Percentiles rank a stretch among this genome's conserved stretches.
phyloP scores from a whole-genome alignment of 2,888 invertebrate genomes.

The Rhimphoctona megacephalus region DNA sequence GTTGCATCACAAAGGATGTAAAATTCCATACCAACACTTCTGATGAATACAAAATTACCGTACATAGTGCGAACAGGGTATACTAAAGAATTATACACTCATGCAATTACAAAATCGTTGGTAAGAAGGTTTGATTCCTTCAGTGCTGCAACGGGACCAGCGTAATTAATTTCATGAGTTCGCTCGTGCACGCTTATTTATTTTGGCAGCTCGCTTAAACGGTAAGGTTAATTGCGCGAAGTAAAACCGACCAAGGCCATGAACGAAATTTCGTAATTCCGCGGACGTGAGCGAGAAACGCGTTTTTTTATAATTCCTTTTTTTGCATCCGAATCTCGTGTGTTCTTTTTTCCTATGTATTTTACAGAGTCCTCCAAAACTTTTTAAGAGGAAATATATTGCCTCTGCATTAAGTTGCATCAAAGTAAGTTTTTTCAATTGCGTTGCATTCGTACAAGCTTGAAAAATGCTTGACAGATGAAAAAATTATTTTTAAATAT shows the following conservation, averaged over 20 bases:
- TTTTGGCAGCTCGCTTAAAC: conserved; percentile 64
- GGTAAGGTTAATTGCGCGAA: conserved; percentile 60
- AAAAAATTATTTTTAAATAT: background rate
- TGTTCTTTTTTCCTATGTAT: background rate
- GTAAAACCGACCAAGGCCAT: conserved; percentile 34
- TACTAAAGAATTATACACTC: background rate
- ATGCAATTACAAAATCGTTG: background rate
- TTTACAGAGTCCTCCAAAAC: background rate
- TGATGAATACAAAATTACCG: background rate
- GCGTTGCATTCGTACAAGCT: background rate
- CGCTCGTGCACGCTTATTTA: conserved; percentile 44
- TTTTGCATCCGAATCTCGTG: background rate
- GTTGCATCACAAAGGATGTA: background rate
- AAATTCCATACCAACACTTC: background rate
- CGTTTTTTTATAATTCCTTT: background rate
- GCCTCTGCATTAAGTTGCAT: background rate
- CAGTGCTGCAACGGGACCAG: background rate
- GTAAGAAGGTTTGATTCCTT: background rate
- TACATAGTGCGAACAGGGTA: background rate
- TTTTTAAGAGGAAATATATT: background rate
- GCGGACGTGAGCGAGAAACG: background rate
- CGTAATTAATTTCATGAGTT: conserved; percentile 56
- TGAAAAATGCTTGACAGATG: background rate
- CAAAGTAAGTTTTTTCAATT: background rate
- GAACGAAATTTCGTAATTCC: background rate